Evolutionary conservation across 2,797 vertebrate species (phyloP), one percentile per base, ranked within the genome.

Genomic region (Oreochromis grahami): DNA sequence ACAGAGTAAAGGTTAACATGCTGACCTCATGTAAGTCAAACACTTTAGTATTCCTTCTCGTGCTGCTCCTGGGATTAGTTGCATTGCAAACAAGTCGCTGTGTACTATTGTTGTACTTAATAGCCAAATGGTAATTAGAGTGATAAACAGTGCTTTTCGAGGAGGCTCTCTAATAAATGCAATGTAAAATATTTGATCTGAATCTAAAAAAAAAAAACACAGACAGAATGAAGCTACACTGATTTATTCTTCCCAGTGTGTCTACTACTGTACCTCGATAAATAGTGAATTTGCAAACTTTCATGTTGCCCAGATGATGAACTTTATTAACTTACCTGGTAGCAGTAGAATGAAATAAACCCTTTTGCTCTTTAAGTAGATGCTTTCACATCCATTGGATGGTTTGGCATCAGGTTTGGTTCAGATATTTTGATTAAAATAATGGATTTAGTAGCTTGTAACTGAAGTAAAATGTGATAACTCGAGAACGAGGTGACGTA

Each of bases 1-100:
- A 50, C 89, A 89, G 48, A 88, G 78, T 81, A 43, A 70, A 85
- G 78, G 84, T 41, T 56, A 85, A 92, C 81, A n/a, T 1, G 17
- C 13, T 70, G 86, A 90, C 85, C 81, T 70, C 82, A 5, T 85
- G 50, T 79, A 80, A 58, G 21, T 76, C 11, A 77, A 50, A 34
- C 51, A 26, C 68, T 78, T 80, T 74, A 63, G 78, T 83, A 50
- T 80, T 85, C 12, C 55, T 70, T 24, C 72, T 60, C 6, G 13
- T n/a, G 48, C n/a, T 72, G 12, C 81, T 29, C 7, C 52, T 84
- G 36, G 80, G 58, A 76, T 80, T 60, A 74, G 15, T 41, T 74
- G 8, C 26, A 74, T 79, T 38, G 43, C 60, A 45, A 14, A 60
- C 26, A 74, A 50, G 45, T 50, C 6, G 7, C 43, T 72, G 43